Percentiles rank a stretch among this genome's conserved stretches.
These are phyloP conservation scores for Drosophila infuscata DNA, from an alignment of 2,888 invertebrate species.

Conservation along the genomic window DNA sequence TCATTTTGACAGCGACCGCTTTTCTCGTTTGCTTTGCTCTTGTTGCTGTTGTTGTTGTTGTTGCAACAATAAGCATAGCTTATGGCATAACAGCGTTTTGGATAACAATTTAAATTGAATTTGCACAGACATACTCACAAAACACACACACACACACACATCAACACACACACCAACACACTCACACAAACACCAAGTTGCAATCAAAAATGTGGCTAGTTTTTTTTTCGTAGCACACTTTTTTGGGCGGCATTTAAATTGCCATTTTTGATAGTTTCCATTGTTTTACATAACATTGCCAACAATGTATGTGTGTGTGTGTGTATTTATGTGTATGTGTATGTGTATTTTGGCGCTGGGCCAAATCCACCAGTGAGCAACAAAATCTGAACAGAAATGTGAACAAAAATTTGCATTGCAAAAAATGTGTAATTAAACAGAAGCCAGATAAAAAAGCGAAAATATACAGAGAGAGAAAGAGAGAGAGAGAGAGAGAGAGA, in stretches of 20 bases:
- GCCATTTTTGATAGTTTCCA: conserved; percentile 53
- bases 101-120: conserved; percentile 74
- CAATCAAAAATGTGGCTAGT: conserved; percentile 40
- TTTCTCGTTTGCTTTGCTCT: conserved; percentile 7
- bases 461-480: background rate
- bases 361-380: conserved; percentile 32
- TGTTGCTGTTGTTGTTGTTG: conserved; percentile 5
- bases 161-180: conserved; percentile 2
- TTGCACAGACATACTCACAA: conserved; percentile 19
- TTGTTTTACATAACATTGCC: conserved; percentile 60
- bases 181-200: background rate
- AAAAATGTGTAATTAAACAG: conserved; percentile 73
- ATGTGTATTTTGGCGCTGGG: conserved; percentile 42
- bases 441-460: conserved; percentile 9
- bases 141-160: conserved; percentile 9
- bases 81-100: conserved; percentile 56
- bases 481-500: rapidly evolving
- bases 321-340: background rate
- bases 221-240: conserved; percentile 57
- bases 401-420: conserved; percentile 53
- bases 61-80: conserved; percentile 30
- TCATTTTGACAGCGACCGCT: conserved; percentile 47
- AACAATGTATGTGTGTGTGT: background rate
- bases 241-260: conserved; percentile 69
- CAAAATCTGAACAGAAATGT: conserved; percentile 16